These are phyloP conservation scores for Ctenicera cuprea DNA, from an alignment of 2,888 invertebrate species.

Conservation along the genomic window DNA sequence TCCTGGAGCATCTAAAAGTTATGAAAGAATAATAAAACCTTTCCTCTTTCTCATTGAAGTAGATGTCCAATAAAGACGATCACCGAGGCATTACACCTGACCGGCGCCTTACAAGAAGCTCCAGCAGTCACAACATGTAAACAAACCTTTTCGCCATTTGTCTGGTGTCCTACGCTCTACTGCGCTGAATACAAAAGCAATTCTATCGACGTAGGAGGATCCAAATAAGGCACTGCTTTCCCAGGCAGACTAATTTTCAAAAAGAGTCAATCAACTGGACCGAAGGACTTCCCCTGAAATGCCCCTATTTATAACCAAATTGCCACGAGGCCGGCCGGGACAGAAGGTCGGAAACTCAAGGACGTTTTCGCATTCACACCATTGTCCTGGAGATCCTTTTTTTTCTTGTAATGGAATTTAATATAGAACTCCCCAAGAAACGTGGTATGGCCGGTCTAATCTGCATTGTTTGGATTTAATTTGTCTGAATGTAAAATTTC, in stretches of 20 bases:
- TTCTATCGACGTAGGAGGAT: conserved; percentile 8
- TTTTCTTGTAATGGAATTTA: conserved; percentile 7
- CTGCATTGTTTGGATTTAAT: conserved; percentile 46
- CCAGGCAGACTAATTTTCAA: conserved; percentile 3
- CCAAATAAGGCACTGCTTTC: conserved; percentile 6
- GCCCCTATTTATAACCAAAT: conserved; percentile 13
- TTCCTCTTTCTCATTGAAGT: not conserved
- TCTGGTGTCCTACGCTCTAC: conserved; percentile 27
- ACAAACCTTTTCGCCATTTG: conserved; percentile 34
- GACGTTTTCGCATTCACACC: not conserved
- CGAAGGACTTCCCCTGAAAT: conserved; percentile 4
- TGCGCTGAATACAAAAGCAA: conserved; percentile 21
- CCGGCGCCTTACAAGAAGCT: conserved; percentile 34
- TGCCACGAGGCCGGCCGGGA: not conserved
- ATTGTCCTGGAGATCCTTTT: not conserved
- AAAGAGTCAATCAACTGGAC: conserved; percentile 24
- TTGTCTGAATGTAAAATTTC: conserved; percentile 45
- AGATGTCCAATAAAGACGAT: conserved; percentile 17
- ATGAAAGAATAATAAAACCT: not conserved
- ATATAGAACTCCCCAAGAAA: conserved; percentile 4
- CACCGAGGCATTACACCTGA: conserved; percentile 27
- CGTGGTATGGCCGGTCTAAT: conserved; percentile 20
- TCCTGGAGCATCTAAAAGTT: too few species aligned
- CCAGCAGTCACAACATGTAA: conserved; percentile 36
- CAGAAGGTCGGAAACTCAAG: not conserved